Evolutionary conservation across 2,888 invertebrate genomes (phyloP).

Genomic region (Acrobasis repandana): DNA sequence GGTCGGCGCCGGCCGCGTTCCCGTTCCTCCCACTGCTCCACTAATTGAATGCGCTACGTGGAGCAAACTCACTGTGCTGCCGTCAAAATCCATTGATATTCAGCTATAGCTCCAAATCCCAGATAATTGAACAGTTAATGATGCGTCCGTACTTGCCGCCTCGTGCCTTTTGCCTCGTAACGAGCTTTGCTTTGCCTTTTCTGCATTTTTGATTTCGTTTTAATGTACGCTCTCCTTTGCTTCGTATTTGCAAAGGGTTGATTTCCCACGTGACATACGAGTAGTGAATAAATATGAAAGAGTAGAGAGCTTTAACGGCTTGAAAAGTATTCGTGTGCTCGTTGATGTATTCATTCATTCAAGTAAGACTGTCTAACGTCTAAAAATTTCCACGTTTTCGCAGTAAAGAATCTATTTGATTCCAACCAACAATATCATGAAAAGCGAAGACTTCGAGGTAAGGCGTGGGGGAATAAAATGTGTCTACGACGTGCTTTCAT

Average conservation of each 20-base stretch:
- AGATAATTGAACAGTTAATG: slow-evolving; percentile 36
- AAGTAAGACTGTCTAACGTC: too few relatives aligned
- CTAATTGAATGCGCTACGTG: slow-evolving; percentile 54
- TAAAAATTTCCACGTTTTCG: not conserved
- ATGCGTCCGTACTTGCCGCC: slow-evolving; percentile 33
- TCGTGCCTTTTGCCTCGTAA: slow-evolving; percentile 19
- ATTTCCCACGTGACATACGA: not conserved
- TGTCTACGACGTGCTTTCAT: slow-evolving; percentile 6
- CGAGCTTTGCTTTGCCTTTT: not conserved
- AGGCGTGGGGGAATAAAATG: slow-evolving; percentile 8
- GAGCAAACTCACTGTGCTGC: slow-evolving; percentile 45
- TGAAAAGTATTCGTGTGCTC: not conserved
- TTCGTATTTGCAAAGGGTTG: not conserved
- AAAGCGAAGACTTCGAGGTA: not conserved
- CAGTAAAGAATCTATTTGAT: slow-evolving; percentile 1
- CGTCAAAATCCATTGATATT: slow-evolving; percentile 48
- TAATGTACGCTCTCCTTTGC: not conserved
- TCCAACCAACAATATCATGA: slow-evolving; percentile 2
- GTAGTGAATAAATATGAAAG: not conserved
- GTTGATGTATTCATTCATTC: slow-evolving; percentile 1
- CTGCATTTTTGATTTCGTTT: not conserved
- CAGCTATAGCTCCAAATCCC: slow-evolving; percentile 30
- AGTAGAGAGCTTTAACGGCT: too few relatives aligned
- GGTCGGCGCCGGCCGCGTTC: slow-evolving; percentile 33
- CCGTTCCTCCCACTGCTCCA: slow-evolving; percentile 25